Evolutionary conservation across 2,888 invertebrate genomes (phyloP), one percentile per base, ranked within the genome.

Genomic region (Drosophila mettleri): DNA sequence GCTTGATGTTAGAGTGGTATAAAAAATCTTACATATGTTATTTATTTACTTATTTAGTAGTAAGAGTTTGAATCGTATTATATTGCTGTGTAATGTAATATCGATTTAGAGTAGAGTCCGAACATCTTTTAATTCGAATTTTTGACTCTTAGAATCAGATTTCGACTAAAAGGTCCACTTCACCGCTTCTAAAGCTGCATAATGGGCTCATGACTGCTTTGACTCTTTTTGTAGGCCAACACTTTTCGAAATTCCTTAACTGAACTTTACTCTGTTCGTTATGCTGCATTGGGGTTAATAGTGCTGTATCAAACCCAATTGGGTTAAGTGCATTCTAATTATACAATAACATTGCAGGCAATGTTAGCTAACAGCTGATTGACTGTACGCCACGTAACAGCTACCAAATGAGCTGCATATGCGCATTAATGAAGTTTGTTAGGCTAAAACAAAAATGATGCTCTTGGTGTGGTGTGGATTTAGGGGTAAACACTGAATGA

Each of bases 381-480:
- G 20, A 22, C 54, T 54, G 53, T n/a, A 65, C 54, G 53, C 45
- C 31, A 36, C 31, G 51, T 53, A 34, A 20, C 20, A 34, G 54
- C 34, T 34, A 24, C 8, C 64, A 36, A 57, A 46, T 58, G 57
- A 34, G 73, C 57, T 29, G 45, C 73, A 57, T 78, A 45, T 57
- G 59, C 29, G 69, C 59, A 60, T 73, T 78, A 63, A 74, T 74
- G 63, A 78, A 68, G 52, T 78, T 78, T 68, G 62, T 54, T 62
- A 33, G 55, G 24, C 38, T 36, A 39, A 55, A 67, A 34, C 66
- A 54, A 61, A 54, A 72, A 72, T 52, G 39, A 38, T 46, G 38
- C 41, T 24, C 22, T 52, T 58, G 58, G 31, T 49, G 41, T 39
- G 41, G 33, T 5, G 24, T n/a, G 33, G 16, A 9, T 24, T 14